Percentiles rank a stretch among this genome's conserved stretches.
Conservation (phyloP, 2,797 vertebrate species). For the Platalea minor region DNA sequence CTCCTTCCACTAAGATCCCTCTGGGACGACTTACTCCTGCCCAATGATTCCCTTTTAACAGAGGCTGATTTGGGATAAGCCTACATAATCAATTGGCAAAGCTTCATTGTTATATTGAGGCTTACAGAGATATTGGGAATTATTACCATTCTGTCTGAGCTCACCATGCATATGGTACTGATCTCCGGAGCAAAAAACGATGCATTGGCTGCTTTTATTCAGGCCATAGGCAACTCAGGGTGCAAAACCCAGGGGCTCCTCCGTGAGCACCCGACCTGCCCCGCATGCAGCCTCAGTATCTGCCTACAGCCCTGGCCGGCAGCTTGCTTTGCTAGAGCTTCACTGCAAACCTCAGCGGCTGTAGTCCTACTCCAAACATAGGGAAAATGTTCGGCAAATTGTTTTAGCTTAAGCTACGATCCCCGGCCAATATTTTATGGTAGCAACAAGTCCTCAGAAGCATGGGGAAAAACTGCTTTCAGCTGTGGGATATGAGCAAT, state of each 20-base stretch:
- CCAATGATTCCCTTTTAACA: background rate
- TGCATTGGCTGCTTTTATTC: background rate
- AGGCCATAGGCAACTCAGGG: background rate
- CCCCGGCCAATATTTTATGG: background rate
- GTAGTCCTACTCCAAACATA: background rate
- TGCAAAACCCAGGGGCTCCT: background rate
- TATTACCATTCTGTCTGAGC: background rate
- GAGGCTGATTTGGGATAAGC: background rate
- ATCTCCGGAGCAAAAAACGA: background rate
- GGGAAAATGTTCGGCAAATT: background rate
- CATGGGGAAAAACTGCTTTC: background rate
- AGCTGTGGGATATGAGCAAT: background rate
- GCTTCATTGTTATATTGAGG: background rate
- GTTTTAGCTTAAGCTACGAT: background rate
- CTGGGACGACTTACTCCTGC: background rate
- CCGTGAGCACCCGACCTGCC: background rate
- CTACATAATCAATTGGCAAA: background rate
- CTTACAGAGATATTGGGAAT: background rate
- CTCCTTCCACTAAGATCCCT: background rate
- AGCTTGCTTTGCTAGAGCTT: background rate
- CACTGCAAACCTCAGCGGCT: background rate
- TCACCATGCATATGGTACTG: background rate
- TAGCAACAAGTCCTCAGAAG: background rate
- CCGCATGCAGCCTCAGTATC: no score
- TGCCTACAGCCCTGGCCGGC: rapidly evolving